Evolutionary conservation across 2,113 vertebrate genomes (phyloP).

Genomic region (Corythoichthys haematopterus): DNA sequence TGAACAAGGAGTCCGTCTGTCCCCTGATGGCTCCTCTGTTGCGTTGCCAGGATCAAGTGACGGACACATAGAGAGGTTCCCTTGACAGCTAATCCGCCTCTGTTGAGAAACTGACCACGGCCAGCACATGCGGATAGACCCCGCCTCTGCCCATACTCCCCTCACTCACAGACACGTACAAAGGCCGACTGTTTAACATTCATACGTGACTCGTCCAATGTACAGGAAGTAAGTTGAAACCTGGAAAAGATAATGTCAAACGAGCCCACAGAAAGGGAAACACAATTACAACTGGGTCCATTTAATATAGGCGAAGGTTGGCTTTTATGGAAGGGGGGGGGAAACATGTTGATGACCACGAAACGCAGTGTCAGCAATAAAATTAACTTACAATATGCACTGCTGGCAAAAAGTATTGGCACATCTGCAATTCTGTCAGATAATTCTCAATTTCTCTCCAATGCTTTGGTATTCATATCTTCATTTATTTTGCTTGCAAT

Average conservation of each 20-base stretch:
- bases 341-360: no score
- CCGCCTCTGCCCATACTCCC: not conserved
- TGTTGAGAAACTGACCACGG: constrained; percentile 16
- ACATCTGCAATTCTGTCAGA: no score
- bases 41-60: constrained; percentile 59
- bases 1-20: constrained; percentile 59
- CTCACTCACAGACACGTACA: constrained; percentile 18
- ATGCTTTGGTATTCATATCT: no score
- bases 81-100: constrained; percentile 46
- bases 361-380: no score
- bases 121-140: constrained; percentile 1
- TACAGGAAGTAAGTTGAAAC: constrained; percentile 10
- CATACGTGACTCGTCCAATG: constrained; percentile 7
- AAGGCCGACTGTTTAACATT: constrained; percentile 25
- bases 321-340: no score
- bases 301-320: not conserved
- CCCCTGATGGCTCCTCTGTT: constrained; percentile 52
- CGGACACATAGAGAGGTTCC: constrained; percentile 50
- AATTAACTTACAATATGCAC: no score
- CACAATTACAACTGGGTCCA: not conserved
- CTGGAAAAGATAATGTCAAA: constrained; percentile 11
- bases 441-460: no score
- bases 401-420: no score
- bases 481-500: no score
- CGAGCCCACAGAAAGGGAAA: not conserved